Conservation (phyloP, 1,140 invertebrate species). For the Drosophila ficusphila region DNA sequence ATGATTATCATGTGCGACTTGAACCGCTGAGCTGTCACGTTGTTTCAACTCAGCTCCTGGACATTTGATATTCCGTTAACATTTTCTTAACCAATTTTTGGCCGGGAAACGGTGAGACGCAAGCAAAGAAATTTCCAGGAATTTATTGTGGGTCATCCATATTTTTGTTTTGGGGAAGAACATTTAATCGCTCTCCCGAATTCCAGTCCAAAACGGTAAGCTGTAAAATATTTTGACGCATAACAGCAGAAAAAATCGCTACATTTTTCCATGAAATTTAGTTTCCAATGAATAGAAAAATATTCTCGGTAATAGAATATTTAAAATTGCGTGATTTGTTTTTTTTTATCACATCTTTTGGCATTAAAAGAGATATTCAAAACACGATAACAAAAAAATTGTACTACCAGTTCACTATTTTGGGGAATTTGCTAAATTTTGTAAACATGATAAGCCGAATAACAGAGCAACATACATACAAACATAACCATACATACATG, state of each 20-base stretch:
- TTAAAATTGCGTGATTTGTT: too few relatives aligned
- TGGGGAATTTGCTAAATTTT: too few relatives aligned
- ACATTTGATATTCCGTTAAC: conserved; percentile 47
- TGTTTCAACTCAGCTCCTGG: conserved; percentile 27
- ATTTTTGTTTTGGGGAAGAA: conserved; percentile 21
- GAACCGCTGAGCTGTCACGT: conserved; percentile 26
- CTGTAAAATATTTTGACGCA: neutral
- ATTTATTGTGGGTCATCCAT: conserved; percentile 29
- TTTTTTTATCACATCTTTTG: too few relatives aligned
- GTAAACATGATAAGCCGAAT: neutral
- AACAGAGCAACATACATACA: conserved; percentile 12
- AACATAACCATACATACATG: too few relatives aligned
- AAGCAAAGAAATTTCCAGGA: conserved; percentile 1
- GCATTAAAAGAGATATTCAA: too few relatives aligned
- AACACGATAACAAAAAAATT: too few relatives aligned
- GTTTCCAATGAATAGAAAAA: too few relatives aligned
- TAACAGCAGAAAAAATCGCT: too few relatives aligned
- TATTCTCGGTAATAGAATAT: too few relatives aligned
- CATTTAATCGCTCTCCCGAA: conserved; percentile 24
- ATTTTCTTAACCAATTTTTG: conserved; percentile 4
- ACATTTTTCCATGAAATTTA: too few relatives aligned
- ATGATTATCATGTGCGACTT: conserved; percentile 53
- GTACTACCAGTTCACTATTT: too few relatives aligned
- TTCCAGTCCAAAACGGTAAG: neutral
- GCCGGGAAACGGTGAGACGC: conserved; percentile 1